Conservation (phyloP, 2,797 vertebrate species). For the Dipus sagitta region DNA sequence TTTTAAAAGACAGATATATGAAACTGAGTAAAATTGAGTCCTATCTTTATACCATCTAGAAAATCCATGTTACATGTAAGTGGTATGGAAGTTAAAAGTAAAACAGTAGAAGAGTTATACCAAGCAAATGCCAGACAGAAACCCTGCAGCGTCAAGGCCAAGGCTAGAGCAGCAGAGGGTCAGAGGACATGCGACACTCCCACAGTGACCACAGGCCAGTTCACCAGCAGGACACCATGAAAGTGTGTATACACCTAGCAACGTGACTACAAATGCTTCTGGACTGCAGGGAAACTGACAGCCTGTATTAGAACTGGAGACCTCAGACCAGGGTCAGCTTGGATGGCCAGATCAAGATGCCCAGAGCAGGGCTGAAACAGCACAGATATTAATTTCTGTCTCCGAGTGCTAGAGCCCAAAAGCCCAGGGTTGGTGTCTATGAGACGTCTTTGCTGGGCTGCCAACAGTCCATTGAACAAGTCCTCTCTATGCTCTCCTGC, state of each 20-base stretch:
- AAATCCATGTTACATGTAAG: neutral
- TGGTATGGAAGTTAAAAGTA: neutral
- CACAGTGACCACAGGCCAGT: neutral
- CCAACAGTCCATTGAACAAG: neutral
- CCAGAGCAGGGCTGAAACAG: no score
- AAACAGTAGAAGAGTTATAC: neutral
- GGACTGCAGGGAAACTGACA: no score
- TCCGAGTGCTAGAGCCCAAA: neutral
- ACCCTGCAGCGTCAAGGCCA: neutral
- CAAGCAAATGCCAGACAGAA: neutral
- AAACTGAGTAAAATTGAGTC: neutral
- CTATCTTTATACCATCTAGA: neutral
- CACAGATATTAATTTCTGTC: neutral
- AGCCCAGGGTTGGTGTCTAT: neutral
- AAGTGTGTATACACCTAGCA: no score
- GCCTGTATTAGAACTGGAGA: neutral
- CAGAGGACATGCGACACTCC: neutral
- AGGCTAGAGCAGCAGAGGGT: neutral
- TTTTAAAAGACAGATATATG: neutral
- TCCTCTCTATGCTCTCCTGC: neutral
- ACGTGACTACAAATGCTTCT: neutral
- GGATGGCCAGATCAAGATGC: neutral
- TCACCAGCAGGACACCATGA: neutral
- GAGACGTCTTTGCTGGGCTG: neutral
- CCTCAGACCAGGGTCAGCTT: neutral